Conservation (phyloP, 2,113 vertebrate species). For the Aphyosemion australe region DNA sequence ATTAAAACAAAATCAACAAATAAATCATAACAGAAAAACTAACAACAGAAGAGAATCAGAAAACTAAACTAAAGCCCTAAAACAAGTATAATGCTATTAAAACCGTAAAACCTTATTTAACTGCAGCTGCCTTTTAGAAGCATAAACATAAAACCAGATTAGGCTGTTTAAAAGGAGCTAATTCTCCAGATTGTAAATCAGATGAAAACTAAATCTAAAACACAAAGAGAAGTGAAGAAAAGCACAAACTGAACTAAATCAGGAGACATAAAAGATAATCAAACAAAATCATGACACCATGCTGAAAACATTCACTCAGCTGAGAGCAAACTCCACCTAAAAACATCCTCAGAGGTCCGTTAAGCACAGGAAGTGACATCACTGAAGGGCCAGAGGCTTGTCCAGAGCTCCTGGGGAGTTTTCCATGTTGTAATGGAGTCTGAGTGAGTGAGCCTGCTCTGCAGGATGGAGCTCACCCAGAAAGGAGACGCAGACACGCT, state of each 20-base stretch:
- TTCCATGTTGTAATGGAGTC: not conserved
- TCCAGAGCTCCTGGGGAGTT: conserved; percentile 29
- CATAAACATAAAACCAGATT: no score
- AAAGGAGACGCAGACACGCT: not conserved
- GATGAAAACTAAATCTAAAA: not conserved
- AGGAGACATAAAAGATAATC: no score
- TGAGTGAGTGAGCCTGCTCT: conserved; percentile 19
- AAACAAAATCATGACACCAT: not conserved
- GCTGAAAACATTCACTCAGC: conserved; percentile 64
- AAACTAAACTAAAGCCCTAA: no score
- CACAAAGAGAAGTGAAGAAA: not conserved
- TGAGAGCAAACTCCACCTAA: conserved; percentile 23
- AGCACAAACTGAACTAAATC: not conserved
- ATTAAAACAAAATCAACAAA: no score
- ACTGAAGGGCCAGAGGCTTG: not conserved
- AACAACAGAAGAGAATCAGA: no score
- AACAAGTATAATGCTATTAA: no score
- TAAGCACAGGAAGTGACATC: conserved; percentile 25
- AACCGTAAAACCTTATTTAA: no score
- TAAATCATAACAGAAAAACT: no score
- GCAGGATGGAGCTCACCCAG: conserved; percentile 19
- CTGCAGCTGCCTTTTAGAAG: no score
- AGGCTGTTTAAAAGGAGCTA: no score
- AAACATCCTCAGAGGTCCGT: conserved; percentile 37
- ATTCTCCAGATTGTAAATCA: no score